Conservation (phyloP, 2,888 invertebrate genomes). For the Urechis unicinctus region DNA sequence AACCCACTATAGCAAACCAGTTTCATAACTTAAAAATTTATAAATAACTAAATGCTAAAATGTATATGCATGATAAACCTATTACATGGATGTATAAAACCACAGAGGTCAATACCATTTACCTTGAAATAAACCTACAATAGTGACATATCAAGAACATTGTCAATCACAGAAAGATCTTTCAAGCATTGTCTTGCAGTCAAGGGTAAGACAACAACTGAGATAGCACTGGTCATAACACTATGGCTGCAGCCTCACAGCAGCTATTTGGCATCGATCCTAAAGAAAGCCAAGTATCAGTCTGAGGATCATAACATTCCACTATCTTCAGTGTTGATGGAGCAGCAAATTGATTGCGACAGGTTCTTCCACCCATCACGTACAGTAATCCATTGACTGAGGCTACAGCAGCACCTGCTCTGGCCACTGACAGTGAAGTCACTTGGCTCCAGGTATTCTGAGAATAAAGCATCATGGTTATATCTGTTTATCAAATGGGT, state of each 20-base stretch:
- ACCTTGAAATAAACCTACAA: too few species aligned
- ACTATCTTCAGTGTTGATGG: slow-evolving; percentile 66
- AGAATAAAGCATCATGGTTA: slow-evolving; percentile 4
- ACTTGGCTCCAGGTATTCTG: slow-evolving; percentile 63
- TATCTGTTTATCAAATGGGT: not conserved
- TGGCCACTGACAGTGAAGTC: slow-evolving; percentile 69
- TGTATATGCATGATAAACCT: too few species aligned
- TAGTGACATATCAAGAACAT: too few species aligned
- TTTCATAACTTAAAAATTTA: too few species aligned
- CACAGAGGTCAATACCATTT: too few species aligned
- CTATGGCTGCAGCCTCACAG: slow-evolving; percentile 14
- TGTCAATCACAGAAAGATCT: too few species aligned
- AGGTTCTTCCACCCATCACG: slow-evolving; percentile 82
- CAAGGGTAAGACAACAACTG: not conserved
- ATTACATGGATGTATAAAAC: too few species aligned
- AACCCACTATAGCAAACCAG: too few species aligned
- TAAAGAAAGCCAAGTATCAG: slow-evolving; percentile 71
- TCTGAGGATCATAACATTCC: slow-evolving; percentile 76
- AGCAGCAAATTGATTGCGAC: slow-evolving; percentile 31
- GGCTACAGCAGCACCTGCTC: slow-evolving; percentile 82
- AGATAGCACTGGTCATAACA: slow-evolving; percentile 7
- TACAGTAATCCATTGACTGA: slow-evolving; percentile 78
- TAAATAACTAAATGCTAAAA: too few species aligned
- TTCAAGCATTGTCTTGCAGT: not conserved
- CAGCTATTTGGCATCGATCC: slow-evolving; percentile 62